Evolutionary conservation across 1,140 invertebrate species (phyloP), one percentile per base, ranked within the genome.

Genomic region (Trypoxylus dichotomus): DNA sequence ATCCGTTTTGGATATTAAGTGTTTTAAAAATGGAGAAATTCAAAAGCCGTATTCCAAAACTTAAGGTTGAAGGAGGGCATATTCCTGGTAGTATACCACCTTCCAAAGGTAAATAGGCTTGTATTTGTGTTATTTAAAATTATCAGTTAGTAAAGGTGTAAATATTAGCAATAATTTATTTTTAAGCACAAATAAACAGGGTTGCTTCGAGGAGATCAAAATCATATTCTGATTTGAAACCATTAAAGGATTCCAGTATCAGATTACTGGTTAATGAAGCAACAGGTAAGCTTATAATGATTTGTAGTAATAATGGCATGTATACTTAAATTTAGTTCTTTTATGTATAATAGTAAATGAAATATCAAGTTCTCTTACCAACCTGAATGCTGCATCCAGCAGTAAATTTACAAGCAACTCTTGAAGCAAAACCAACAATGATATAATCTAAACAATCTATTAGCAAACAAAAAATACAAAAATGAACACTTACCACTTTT

Each of bases 181-280:
- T 58, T 1, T 13, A 58, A 19, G 3, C 27, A 68, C 21, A 15
- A 11, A 24, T 27, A 0, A 68, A 25, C 24, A 68, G 27, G 24
- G 7, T 3, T 0, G 25, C 13, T 7, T 74, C 41, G 21, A 73
- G 76, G 29, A 15, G 76, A 73, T 77, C 76, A 15, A 77, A 77
- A 32, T 77, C 76, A 42, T n/a, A 47, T 54, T 47, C 76, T 32
- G 76, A 77, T 77, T 29, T 77, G 29, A 71, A 24, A 42, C 19
- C 37, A 71, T 15, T 42, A 19, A 71, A 15, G n/a, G 24, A 43
- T 10, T 1, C 15, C 47, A 19, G 15, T 54, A 8, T 5, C 32
- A 37, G 32, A 8, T 15, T n/a, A 54, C 5, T 54, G 6, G 2
- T 19, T 19, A 15, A n/a, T 15, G 19, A 2, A 19, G 13, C 47